Evolutionary conservation across 2,888 invertebrate species (phyloP).

Genomic region (Caenorhabditis sp.): DNA sequence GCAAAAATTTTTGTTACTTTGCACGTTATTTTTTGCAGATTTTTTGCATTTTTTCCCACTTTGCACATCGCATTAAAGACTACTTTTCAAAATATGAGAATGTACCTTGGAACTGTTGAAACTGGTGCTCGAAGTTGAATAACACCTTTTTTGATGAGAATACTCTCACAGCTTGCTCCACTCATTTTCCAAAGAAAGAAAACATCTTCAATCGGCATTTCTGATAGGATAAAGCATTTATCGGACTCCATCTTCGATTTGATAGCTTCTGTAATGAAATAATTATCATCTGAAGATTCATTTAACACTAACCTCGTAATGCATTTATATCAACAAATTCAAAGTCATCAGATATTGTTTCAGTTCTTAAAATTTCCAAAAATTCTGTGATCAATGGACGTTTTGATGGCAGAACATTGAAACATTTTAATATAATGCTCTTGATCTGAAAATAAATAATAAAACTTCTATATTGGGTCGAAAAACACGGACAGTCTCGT

Average conservation of each 20-base stretch:
- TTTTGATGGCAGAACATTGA: constrained; percentile 2
- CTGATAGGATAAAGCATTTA: background rate
- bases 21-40: no score
- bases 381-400: background rate
- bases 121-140: constrained; percentile 82
- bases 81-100: background rate
- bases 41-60: no score
- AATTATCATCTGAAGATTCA: no score
- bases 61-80: no score
- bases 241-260: background rate
- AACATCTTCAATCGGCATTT: constrained; percentile 79
- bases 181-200: constrained; percentile 95
- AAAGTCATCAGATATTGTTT: constrained; percentile 2
- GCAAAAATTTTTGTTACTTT: no score
- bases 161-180: constrained; percentile 76
- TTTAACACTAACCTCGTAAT: background rate
- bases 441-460: constrained; percentile 7
- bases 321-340: background rate
- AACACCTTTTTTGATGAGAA: constrained; percentile 87
- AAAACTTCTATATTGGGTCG: no score
- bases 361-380: constrained; percentile 2
- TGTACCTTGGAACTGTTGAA: constrained; percentile 73
- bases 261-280: background rate
- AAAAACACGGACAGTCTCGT: background rate
- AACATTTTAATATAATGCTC: background rate